Percentiles rank a stretch among this genome's conserved stretches.
phyloP scores from a whole-genome alignment of 2,797 vertebrate genomes.

The Rhabdomys pumilio region DNA sequence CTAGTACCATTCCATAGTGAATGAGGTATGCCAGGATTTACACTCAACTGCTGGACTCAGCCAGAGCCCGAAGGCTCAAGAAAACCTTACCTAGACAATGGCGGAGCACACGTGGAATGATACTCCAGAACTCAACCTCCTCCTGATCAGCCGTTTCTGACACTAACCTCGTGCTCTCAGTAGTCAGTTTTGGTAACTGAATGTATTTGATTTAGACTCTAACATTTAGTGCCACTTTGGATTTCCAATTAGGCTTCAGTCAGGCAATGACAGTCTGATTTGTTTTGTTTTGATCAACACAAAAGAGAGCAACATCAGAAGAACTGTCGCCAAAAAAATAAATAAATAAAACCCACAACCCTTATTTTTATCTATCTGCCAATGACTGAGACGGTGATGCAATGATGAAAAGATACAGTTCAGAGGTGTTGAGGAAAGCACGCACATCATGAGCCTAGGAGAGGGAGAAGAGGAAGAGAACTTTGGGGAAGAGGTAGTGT shows the following conservation, averaged over 20 bases:
- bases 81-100: not conserved
- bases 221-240: conserved; percentile 88
- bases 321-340: conserved; percentile 75
- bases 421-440: conserved; percentile 23
- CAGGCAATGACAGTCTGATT: conserved; percentile 83
- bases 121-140: not conserved
- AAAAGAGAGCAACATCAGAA: conserved; percentile 86
- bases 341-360: not conserved
- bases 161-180: not conserved
- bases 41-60: not conserved
- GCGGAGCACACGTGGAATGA: not conserved
- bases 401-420: conserved; percentile 73
- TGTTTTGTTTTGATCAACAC: conserved; percentile 85
- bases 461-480: not conserved
- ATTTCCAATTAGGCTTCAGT: conserved; percentile 90
- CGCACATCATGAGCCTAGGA: not conserved
- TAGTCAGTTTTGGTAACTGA: conserved; percentile 80
- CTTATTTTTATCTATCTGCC: conserved; percentile 83
- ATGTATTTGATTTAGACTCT: conserved; percentile 89
- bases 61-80: not conserved
- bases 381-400: conserved; percentile 79
- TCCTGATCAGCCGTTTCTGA: not conserved
- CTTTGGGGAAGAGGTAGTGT: not conserved
- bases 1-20: not conserved
- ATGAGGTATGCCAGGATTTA: not conserved